phyloP scores from a whole-genome alignment of 2,888 invertebrate species.

The Lithosia quadra region DNA sequence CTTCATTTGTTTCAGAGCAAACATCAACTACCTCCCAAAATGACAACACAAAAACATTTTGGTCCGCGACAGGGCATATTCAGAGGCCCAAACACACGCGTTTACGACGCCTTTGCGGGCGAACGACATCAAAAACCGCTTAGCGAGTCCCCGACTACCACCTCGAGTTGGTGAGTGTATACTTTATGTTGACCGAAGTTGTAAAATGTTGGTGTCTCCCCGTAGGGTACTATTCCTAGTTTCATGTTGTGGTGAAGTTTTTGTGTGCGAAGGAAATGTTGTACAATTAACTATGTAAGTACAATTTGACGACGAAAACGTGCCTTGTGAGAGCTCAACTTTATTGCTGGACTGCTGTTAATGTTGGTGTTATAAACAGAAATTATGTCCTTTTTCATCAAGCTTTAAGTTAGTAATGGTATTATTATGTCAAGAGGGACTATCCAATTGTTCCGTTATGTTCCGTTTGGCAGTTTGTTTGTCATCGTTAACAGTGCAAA shows the following conservation, averaged over 20 bases:
- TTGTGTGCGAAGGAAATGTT: slow-evolving; percentile 51
- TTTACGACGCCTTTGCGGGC: slow-evolving; percentile 68
- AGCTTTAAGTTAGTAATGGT: slow-evolving; percentile 30
- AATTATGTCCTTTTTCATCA: slow-evolving; percentile 49
- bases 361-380: slow-evolving; percentile 48
- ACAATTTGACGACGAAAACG: slow-evolving; percentile 57
- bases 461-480: neutral
- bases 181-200: slow-evolving; percentile 64
- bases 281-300: slow-evolving; percentile 58
- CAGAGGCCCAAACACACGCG: slow-evolving; percentile 57
- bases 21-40: slow-evolving; percentile 54
- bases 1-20: slow-evolving; percentile 62
- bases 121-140: slow-evolving; percentile 77
- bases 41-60: slow-evolving; percentile 61
- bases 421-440: slow-evolving; percentile 25
- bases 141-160: slow-evolving; percentile 68
- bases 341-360: slow-evolving; percentile 48
- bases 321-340: slow-evolving; percentile 52
- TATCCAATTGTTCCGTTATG: neutral
- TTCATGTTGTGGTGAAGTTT: slow-evolving; percentile 57
- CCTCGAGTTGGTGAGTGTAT: slow-evolving; percentile 59
- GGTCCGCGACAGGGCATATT: slow-evolving; percentile 48
- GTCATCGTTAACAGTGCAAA: neutral
- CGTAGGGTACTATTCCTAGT: slow-evolving; percentile 54
- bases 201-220: slow-evolving; percentile 64